Conservation (phyloP, 1,140 invertebrate genomes). For the Littorina saxatilis region DNA sequence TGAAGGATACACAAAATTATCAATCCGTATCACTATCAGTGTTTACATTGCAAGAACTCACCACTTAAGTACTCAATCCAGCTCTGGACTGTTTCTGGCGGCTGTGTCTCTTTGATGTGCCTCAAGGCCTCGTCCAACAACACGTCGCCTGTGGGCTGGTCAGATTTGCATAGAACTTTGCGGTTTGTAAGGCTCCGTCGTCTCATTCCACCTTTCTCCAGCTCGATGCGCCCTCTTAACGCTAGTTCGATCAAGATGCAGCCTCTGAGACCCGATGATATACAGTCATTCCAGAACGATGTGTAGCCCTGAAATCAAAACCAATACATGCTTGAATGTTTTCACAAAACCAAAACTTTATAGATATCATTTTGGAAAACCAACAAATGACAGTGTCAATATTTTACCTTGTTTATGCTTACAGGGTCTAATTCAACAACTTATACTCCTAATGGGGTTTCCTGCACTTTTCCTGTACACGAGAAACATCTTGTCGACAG, state of each 20-base stretch:
- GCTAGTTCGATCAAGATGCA: conserved; percentile 99
- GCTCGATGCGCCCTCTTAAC: conserved; percentile 93
- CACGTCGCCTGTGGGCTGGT: conserved; percentile 97
- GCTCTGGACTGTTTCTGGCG: conserved; percentile 96
- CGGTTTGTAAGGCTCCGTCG: conserved; percentile 89
- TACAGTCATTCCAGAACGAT: conserved; percentile 99
- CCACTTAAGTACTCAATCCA: conserved; percentile 99
- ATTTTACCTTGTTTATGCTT: too few species aligned
- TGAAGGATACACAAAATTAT: too few species aligned
- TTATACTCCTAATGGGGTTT: too few species aligned
- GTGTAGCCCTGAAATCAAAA: conserved; percentile 91
- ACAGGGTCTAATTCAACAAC: too few species aligned
- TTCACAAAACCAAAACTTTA: too few species aligned
- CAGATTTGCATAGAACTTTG: conserved; percentile 85
- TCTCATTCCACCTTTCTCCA: conserved; percentile 97
- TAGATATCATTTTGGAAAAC: too few species aligned
- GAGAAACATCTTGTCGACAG: too few species aligned
- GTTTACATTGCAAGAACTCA: conserved; percentile 78
- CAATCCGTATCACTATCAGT: too few species aligned
- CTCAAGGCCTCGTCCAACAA: conserved; percentile 98
- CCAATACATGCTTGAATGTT: neutral
- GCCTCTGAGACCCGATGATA: conserved; percentile 98
- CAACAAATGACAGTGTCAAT: too few species aligned
- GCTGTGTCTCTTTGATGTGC: conserved; percentile 93
- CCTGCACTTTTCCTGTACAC: too few species aligned